Evolutionary conservation across 2,113 vertebrate genomes (phyloP).

Genomic region (Gasterosteus aculeatus): DNA sequence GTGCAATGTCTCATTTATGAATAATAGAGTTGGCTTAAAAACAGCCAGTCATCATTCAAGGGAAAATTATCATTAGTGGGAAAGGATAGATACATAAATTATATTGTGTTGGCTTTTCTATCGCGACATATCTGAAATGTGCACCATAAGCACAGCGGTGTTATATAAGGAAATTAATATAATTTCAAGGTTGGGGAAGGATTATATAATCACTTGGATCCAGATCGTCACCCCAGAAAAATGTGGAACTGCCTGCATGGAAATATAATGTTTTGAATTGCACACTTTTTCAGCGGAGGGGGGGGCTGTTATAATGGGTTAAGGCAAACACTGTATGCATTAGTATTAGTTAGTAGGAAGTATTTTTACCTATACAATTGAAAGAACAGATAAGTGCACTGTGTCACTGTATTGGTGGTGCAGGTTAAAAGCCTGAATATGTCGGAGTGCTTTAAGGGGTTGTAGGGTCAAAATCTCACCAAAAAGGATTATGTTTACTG

Average conservation of each 20-base stretch:
- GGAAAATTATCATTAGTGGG: not conserved
- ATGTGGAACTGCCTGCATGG: too few species aligned
- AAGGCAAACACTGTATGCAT: too few species aligned
- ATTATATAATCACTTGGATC: not conserved
- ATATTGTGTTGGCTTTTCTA: not conserved
- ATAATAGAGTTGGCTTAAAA: not conserved
- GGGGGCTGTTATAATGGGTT: too few species aligned
- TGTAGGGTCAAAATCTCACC: slow-evolving; percentile 3
- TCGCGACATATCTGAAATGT: not conserved
- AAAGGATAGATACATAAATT: not conserved
- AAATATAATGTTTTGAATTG: too few species aligned
- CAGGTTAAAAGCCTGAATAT: not conserved
- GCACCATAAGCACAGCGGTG: not conserved
- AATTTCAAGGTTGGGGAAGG: not conserved
- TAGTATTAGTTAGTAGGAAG: too few species aligned
- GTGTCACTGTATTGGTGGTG: not conserved
- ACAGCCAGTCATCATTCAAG: not conserved
- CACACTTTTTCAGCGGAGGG: too few species aligned
- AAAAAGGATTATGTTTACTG: slow-evolving; percentile 9
- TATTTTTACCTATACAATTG: not conserved
- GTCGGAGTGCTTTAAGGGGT: not conserved
- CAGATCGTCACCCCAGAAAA: too few species aligned
- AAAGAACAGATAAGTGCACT: not conserved
- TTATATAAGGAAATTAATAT: not conserved
- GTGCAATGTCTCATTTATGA: not conserved